Base-by-base conservation (phyloP, 2,797 vertebrate species). In the Pseudotriccus pelzelni region DNA sequence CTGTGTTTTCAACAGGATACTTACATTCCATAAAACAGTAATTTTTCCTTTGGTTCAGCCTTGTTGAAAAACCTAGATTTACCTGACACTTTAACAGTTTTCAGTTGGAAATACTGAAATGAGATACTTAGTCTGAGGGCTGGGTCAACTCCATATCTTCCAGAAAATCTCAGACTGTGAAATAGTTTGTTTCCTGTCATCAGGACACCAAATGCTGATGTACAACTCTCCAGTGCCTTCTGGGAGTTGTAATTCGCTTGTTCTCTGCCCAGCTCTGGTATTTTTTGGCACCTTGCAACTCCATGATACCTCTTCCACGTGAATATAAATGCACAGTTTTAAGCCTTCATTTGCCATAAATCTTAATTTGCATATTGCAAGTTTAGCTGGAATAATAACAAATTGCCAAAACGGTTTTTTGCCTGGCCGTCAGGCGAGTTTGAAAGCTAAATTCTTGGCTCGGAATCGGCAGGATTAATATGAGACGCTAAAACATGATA, bases 111-210 rank as follows among this genome's bases (percentile, higher is more conserved):
- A 91, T 2, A 4, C 55, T 84, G 93, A 94, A 94, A 94, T 6
- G 6, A 73, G 76, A 97, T 88, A 86, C 75, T 91, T 46, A 34
- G 82, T 66, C 37, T 84, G 87, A 93, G 89, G 87, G 79, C 73
- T 91, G 92, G 92, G 92, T 91, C 91, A 88, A 41, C 59, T 82
- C 73, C 34, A 0, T 86, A 94, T 95, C 92, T 95, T 93, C 85
- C 90, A 91, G 93, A 93, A 94, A 92, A 93, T 91, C 94, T 96
- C 84, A 95, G 91, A 79, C 94, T 94, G 89, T 90, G 89, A 95
- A 96, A 93, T 60, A 87, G 86, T 96, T 95, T 94, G 91, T 95
- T 96, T 95, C 91, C 95, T 94, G 93, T 96, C 93, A 95, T 94
- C 88, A 88, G 83, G 73, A 94, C 70, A 70, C 74, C 89, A 93